Conservation (phyloP, 92 coral and sea anemone genomes). For the Blastomussa wellsi region DNA sequence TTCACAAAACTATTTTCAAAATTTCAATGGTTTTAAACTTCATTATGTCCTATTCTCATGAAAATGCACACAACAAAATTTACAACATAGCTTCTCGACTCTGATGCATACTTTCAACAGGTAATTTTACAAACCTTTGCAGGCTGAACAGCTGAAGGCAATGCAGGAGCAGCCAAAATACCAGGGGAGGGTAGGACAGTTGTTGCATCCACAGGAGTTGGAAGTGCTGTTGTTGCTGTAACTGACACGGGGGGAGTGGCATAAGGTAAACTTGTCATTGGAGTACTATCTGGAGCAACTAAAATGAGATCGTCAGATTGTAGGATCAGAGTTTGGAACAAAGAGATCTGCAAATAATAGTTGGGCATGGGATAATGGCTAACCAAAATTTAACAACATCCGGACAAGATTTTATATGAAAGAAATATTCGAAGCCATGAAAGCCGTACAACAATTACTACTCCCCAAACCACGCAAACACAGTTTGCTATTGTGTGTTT, state of each 20-base stretch:
- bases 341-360: too few relatives aligned
- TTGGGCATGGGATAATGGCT: too few relatives aligned
- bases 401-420: too few relatives aligned
- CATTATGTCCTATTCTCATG: neutral
- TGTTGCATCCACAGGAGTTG: conserved; percentile 84
- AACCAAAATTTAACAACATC: too few relatives aligned
- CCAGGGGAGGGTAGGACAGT: conserved; percentile 84
- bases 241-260: conserved; percentile 69
- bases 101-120: neutral
- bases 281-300: conserved; percentile 97
- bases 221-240: conserved; percentile 84
- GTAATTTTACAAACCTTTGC: conserved; percentile 66
- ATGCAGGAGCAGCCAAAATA: conserved; percentile 81
- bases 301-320: neutral
- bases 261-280: conserved; percentile 56
- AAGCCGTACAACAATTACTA: too few relatives aligned
- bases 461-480: too few relatives aligned
- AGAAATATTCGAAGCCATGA: too few relatives aligned
- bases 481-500: too few relatives aligned
- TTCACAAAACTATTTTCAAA: too few relatives aligned
- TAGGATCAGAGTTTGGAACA: neutral
- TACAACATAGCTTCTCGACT: neutral
- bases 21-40: neutral
- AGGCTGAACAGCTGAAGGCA: conserved; percentile 77
- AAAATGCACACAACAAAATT: neutral